Evolutionary conservation across 2,888 invertebrate genomes (phyloP), one percentile per base, ranked within the genome.

Genomic region (Leucozona laternaria): DNA sequence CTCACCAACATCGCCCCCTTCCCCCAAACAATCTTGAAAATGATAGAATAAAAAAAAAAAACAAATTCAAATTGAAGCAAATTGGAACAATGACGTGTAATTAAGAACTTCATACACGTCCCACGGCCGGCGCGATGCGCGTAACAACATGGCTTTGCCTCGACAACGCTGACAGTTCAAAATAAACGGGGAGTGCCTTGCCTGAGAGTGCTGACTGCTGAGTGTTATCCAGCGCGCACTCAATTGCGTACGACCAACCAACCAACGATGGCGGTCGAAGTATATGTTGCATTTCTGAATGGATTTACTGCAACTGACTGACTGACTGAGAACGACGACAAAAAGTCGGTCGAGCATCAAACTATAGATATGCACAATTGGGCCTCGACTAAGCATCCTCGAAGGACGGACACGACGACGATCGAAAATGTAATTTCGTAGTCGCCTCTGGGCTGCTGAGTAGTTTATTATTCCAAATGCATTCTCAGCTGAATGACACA

Each of bases 11-110:
- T 40, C 22, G 1, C 25, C 3, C 8, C 10, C 31, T 4, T 31
- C 25, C 25, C 45, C 13, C 45, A 57, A 64, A 75, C 68, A 55
- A 73, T 37, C 72, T 50, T 15, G 68, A 64, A 45, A 31, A 40
- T 48, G n/a, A 45, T 25, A 58, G 40, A 28, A 45, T 68, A 25
- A 28, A 5, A 31, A 75, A 50, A 50, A 58, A 66, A 71, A 50
- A 70, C 50, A 15, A 77, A 82, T 78, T 82, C 73, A 86, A 86
- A 86, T 86, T 86, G 82, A 86, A 86, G 75, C 82, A 86, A 86
- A 82, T 86, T 86, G 86, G 86, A 82, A 86, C 86, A 86, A 86
- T 86, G 86, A 86, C 86, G 78, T 71, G 73, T 48, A 86, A 86
- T 86, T 86, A 86, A 82, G 86, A 86, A 82, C 86, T 53, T 78